Percentiles rank a stretch among this genome's conserved stretches.
Conservation (phyloP, 2,113 vertebrate genomes). For the Rattus rattus region DNA sequence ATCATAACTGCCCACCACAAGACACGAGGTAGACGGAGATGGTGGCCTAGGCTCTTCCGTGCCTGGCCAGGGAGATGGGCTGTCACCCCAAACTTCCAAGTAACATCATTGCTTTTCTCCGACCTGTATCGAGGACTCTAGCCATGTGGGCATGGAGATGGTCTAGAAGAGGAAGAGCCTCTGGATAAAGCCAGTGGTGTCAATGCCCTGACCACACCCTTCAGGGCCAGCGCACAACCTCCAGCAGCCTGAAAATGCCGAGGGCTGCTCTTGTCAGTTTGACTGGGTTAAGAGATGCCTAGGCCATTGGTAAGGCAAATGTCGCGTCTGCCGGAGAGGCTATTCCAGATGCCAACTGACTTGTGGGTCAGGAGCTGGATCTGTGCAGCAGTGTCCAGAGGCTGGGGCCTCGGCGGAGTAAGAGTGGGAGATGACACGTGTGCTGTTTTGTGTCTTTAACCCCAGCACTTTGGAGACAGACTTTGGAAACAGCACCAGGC, state of each 20-base stretch:
- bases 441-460: not conserved
- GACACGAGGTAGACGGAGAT: not conserved
- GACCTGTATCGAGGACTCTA: not conserved
- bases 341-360: not conserved
- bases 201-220: too few relatives aligned
- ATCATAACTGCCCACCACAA: not conserved
- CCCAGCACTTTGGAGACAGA: not conserved
- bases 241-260: not conserved
- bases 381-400: not conserved
- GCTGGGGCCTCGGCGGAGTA: not conserved
- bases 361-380: not conserved
- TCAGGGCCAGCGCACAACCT: not conserved
- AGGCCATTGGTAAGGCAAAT: not conserved
- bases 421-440: not conserved
- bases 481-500: not conserved
- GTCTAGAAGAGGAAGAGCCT: not conserved
- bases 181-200: too few relatives aligned
- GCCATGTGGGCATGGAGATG: not conserved
- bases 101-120: not conserved
- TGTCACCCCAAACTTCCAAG: not conserved
- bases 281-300: not conserved
- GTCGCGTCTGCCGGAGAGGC: not conserved
- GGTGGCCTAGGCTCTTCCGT: not conserved
- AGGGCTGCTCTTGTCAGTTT: not conserved
- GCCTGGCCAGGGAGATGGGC: not conserved